Evolutionary conservation across 2,113 vertebrate genomes (phyloP).

Genomic region (Apodemus speciosus): DNA sequence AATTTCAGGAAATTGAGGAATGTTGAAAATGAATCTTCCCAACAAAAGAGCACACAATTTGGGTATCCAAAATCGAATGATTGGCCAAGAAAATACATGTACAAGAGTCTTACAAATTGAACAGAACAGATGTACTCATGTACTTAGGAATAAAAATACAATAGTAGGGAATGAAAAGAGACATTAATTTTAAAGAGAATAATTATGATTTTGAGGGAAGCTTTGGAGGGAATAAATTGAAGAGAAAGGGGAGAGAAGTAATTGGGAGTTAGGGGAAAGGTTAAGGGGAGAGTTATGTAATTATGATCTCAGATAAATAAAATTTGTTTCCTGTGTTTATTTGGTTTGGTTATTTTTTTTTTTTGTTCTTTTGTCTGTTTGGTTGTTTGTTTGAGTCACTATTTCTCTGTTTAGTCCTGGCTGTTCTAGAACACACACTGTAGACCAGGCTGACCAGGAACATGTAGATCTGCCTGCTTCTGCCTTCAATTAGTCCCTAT

Average conservation of each 20-base stretch:
- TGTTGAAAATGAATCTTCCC: background rate
- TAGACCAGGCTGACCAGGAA: background rate
- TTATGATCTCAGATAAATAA: background rate
- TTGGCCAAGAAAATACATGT: background rate
- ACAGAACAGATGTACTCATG: background rate
- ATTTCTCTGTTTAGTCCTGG: background rate
- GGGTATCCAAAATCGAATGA: background rate
- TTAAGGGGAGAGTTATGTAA: background rate
- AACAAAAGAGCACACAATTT: background rate
- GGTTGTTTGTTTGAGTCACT: background rate
- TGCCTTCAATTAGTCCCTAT: background rate
- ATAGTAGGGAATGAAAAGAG: background rate
- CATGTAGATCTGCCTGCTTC: background rate
- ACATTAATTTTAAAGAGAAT: background rate
- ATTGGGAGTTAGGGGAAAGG: background rate
- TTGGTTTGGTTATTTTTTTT: background rate
- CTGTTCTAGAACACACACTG: background rate
- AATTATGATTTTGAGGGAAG: background rate
- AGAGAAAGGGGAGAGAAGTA: background rate
- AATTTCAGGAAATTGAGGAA: background rate
- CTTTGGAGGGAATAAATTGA: background rate
- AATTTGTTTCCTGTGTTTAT: background rate
- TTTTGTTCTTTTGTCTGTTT: background rate
- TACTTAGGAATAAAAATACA: background rate
- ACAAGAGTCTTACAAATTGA: background rate